These are phyloP conservation scores for Mixornis gularis DNA, from an alignment of 2,113 vertebrate genomes.

Conservation along the genomic window DNA sequence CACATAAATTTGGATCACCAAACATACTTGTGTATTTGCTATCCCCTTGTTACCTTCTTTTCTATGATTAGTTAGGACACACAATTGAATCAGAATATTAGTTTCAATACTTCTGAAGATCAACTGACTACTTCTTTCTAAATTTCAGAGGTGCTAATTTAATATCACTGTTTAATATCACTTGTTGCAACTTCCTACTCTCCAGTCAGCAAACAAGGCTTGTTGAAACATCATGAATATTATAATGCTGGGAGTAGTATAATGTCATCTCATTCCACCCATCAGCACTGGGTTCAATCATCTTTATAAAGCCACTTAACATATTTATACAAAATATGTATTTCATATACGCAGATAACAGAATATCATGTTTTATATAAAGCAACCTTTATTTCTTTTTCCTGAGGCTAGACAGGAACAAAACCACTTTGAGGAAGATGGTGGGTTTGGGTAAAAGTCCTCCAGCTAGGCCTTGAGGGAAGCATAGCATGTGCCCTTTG, in stretches of 20 bases:
- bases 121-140: neutral
- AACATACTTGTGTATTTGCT: neutral
- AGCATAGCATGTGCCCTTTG: accelerated
- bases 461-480: neutral
- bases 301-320: neutral
- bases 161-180: neutral
- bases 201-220: neutral
- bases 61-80: neutral
- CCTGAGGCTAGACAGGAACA: neutral
- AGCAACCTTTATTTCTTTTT: neutral
- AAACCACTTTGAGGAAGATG: neutral
- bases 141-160: neutral
- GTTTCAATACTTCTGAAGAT: neutral
- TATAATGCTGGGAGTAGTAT: neutral
- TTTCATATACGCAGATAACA: neutral
- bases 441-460: neutral
- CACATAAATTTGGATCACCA: neutral
- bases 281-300: neutral
- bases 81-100: neutral
- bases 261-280: neutral
- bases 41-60: neutral
- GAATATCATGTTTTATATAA: neutral
- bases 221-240: neutral
- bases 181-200: neutral
- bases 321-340: neutral